Evolutionary conservation across 1,140 invertebrate species (phyloP).

Genomic region (Scaptomyza pallida): DNA sequence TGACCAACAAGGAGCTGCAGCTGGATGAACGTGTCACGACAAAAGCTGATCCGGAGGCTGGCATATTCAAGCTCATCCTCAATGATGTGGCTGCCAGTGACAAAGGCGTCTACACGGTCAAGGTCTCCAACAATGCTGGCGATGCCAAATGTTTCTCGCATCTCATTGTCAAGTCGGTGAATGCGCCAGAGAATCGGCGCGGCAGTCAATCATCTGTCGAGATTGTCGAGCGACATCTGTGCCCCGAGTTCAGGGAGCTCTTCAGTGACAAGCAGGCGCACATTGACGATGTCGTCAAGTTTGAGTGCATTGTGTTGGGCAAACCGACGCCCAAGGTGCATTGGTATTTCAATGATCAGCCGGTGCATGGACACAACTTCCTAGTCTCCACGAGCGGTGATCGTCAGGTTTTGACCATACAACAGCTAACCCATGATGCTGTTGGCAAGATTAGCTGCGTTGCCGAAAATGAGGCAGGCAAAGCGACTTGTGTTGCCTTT

Average conservation of each 20-base stretch:
- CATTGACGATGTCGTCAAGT: conserved; percentile 94
- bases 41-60: conserved; percentile 84
- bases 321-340: conserved; percentile 92
- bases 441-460: conserved; percentile 89
- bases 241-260: conserved; percentile 88
- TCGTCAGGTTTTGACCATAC: conserved; percentile 88
- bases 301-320: conserved; percentile 90
- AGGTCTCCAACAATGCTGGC: conserved; percentile 89
- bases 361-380: conserved; percentile 89
- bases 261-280: conserved; percentile 90
- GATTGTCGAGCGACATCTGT: conserved; percentile 86
- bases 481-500: conserved; percentile 87
- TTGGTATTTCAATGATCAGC: conserved; percentile 91
- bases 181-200: conserved; percentile 68
- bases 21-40: conserved; percentile 85
- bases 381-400: conserved; percentile 89
- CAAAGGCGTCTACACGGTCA: conserved; percentile 91
- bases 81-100: conserved; percentile 86
- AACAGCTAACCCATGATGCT: conserved; percentile 85
- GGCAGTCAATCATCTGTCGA: conserved; percentile 80
- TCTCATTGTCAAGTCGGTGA: conserved; percentile 88
- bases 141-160: conserved; percentile 92
- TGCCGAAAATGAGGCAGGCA: conserved; percentile 90
- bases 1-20: conserved; percentile 88
- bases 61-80: conserved; percentile 87